Evolutionary conservation across 2,113 vertebrate species (phyloP).

Genomic region (Dipodomys ordii): DNA sequence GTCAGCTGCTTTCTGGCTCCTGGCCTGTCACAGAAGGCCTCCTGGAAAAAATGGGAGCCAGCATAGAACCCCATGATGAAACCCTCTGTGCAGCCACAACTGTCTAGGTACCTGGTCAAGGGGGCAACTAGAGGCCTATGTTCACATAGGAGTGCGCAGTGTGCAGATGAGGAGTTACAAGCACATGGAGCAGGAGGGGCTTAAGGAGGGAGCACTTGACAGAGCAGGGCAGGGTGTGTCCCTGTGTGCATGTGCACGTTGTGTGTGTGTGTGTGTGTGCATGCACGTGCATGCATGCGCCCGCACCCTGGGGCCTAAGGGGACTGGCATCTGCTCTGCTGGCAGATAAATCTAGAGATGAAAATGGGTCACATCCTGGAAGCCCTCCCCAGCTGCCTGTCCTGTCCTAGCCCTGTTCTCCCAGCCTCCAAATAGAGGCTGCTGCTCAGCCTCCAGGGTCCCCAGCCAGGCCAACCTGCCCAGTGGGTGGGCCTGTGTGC

Average conservation of each 20-base stretch:
- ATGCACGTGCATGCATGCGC: not conserved
- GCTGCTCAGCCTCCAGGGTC: not conserved
- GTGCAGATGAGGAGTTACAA: too few species aligned
- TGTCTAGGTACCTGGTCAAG: too few species aligned
- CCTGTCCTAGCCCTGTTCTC: not conserved
- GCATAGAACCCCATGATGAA: not conserved
- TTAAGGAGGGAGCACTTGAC: not conserved
- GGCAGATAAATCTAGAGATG: not conserved
- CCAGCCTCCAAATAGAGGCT: not conserved
- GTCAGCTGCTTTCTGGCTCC: not conserved
- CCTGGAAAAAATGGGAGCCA: not conserved
- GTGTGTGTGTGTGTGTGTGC: too few species aligned
- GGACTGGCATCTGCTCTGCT: not conserved
- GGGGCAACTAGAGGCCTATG: too few species aligned
- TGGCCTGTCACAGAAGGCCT: not conserved
- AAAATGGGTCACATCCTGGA: conserved; percentile 61
- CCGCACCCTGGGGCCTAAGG: not conserved
- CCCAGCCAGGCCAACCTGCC: not conserved
- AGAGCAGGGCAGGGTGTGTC: not conserved
- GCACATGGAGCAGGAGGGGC: too few species aligned
- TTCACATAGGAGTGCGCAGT: too few species aligned
- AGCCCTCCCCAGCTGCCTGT: conserved; percentile 4
- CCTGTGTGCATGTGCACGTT: too few species aligned
- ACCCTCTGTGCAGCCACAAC: not conserved
- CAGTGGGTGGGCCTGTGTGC: not conserved